These are phyloP conservation scores for Margarornis squamiger DNA, from an alignment of 2,797 vertebrate genomes.

Conservation along the genomic window DNA sequence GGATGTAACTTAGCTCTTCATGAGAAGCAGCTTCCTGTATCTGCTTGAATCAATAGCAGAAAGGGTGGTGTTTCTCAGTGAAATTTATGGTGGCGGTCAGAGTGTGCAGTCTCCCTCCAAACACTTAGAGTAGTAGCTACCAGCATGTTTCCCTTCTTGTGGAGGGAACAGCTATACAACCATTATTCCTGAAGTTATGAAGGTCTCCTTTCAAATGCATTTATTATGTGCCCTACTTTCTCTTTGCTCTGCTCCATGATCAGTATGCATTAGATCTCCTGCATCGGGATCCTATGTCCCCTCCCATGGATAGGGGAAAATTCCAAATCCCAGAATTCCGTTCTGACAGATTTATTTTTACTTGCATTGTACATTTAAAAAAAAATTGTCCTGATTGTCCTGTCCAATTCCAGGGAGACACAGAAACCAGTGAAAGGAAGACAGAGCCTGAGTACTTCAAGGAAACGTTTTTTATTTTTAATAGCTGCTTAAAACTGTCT, in stretches of 20 bases:
- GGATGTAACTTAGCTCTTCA: rapidly evolving
- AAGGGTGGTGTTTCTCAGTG: neutral
- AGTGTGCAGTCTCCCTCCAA: neutral
- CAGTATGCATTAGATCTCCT: neutral
- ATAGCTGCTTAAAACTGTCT: neutral
- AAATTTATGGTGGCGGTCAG: neutral
- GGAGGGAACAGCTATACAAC: neutral
- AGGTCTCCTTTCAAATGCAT: neutral
- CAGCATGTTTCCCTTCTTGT: neutral
- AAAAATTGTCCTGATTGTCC: neutral
- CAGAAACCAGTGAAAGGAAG: neutral
- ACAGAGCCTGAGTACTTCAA: neutral
- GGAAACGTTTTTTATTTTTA: conserved; percentile 1
- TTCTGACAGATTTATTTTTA: conserved; percentile 20
- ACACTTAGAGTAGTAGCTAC: neutral
- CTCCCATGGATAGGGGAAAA: neutral
- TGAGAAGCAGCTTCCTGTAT: neutral
- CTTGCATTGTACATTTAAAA: neutral
- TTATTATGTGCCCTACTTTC: conserved; percentile 23
- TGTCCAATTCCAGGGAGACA: neutral
- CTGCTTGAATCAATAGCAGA: neutral
- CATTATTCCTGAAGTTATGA: neutral
- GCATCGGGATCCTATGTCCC: neutral
- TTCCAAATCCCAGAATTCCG: neutral
- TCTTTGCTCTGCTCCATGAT: neutral